A percentile compares a stretch with the other conserved stretches of the same genome.
Conservation (phyloP, 2,113 vertebrate species). For the Daboia siamensis region DNA sequence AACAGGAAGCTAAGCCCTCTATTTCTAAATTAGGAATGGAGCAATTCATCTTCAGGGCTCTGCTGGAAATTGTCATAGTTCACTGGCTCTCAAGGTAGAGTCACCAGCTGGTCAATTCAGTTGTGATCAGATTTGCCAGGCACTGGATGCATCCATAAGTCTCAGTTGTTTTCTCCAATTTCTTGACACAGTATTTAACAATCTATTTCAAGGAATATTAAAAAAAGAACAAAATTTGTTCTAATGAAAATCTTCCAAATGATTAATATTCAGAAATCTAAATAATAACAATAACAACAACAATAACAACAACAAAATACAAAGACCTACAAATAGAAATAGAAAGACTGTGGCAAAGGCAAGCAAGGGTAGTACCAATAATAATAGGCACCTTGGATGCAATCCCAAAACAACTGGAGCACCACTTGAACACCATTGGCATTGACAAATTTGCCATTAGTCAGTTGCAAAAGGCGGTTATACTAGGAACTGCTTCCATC, state of each 20-base stretch:
- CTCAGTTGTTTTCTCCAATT: neutral
- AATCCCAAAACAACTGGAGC: no score
- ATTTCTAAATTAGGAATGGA: neutral
- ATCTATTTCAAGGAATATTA: neutral
- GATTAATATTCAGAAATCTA: neutral
- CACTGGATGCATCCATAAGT: neutral
- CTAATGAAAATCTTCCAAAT: neutral
- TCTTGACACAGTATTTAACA: neutral
- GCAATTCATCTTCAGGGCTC: neutral
- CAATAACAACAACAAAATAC: no score
- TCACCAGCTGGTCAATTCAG: neutral
- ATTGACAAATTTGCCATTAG: no score
- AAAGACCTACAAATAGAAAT: no score
- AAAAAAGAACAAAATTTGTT: neutral
- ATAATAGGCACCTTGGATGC: no score
- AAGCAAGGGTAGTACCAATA: no score
- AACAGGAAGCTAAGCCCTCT: neutral
- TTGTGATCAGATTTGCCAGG: neutral
- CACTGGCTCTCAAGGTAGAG: neutral
- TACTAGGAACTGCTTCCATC: no score
- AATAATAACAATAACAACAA: neutral
- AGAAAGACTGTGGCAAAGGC: no score
- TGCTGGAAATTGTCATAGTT: neutral
- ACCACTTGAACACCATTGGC: no score
- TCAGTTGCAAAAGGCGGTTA: no score